Conservation (phyloP, 2,113 vertebrate genomes). For the Stercorarius parasiticus region DNA sequence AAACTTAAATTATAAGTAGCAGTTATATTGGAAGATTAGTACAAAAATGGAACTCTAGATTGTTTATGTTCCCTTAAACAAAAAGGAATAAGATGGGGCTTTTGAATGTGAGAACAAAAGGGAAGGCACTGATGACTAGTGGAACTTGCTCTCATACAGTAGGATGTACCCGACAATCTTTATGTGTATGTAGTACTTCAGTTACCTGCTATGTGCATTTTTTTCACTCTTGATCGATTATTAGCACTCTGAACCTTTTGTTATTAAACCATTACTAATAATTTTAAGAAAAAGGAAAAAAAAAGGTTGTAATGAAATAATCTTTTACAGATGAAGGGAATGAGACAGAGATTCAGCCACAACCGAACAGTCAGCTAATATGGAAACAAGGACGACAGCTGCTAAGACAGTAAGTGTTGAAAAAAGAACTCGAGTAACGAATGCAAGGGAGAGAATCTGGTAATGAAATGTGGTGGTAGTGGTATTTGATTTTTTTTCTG, state of each 20-base stretch:
- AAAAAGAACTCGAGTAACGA: neutral
- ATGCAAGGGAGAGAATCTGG: neutral
- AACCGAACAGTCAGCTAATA: conserved; percentile 95
- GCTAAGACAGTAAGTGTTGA: conserved; percentile 91
- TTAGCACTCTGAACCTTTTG: neutral
- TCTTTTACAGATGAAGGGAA: conserved; percentile 92
- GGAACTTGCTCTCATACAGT: neutral
- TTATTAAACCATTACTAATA: neutral
- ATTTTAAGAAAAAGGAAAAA: neutral
- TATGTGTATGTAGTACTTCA: neutral
- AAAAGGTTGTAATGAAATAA: conserved; percentile 33
- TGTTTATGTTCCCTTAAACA: neutral
- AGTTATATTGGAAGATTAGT: neutral
- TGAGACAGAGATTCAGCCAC: conserved; percentile 89
- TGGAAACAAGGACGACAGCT: conserved; percentile 98
- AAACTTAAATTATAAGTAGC: neutral
- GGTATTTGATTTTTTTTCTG: neutral
- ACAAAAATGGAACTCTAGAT: neutral
- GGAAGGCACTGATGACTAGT: neutral
- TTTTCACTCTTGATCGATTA: neutral
- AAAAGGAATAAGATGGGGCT: neutral
- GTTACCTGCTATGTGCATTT: neutral
- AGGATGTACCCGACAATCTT: neutral
- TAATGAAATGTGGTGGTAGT: neutral
- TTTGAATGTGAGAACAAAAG: neutral